Percentiles rank a stretch among this genome's conserved stretches.
These are phyloP conservation scores for Drosophila virilis DNA, from an alignment of 1,140 invertebrate species.

Conservation along the genomic window DNA sequence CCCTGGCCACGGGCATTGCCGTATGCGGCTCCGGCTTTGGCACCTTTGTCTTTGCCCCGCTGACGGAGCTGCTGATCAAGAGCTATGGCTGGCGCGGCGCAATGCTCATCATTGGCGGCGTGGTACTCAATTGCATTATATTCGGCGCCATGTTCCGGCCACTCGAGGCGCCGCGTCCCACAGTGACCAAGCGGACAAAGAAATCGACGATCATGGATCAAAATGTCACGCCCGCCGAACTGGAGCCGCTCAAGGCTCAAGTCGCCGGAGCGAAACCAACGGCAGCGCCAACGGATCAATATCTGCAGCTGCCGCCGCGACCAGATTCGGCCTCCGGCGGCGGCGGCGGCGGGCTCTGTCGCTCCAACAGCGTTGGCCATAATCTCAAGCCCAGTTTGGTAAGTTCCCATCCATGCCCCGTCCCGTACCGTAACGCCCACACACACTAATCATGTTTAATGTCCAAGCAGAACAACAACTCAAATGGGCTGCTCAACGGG, in stretches of 20 bases:
- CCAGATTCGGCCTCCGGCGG: constrained; percentile 25
- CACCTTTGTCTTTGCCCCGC: constrained; percentile 92
- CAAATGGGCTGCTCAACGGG: constrained; percentile 59
- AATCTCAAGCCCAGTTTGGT: constrained; percentile 65
- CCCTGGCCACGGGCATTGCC: constrained; percentile 96
- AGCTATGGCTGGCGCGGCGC: constrained; percentile 89
- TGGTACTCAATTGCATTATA: constrained; percentile 92
- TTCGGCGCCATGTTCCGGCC: constrained; percentile 94
- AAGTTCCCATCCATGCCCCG: not conserved
- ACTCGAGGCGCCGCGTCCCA: constrained; percentile 74
- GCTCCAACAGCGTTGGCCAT: constrained; percentile 79
- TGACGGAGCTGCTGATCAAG: constrained; percentile 88
- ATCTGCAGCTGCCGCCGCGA: constrained; percentile 67
- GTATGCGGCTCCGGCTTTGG: constrained; percentile 97
- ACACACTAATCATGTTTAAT: too few species aligned
- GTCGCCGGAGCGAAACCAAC: constrained; percentile 12
- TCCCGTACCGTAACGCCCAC: too few species aligned
- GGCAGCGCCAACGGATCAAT: constrained; percentile 61
- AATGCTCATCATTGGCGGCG: constrained; percentile 91
- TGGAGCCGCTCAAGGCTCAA: constrained; percentile 68
- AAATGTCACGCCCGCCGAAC: constrained; percentile 72
- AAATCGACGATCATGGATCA: constrained; percentile 76
- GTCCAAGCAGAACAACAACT: constrained; percentile 64
- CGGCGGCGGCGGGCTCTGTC: constrained; percentile 48
- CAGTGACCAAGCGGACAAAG: constrained; percentile 49